Conservation (phyloP, 1,140 invertebrate species). For the Geopemphigus sp. region DNA sequence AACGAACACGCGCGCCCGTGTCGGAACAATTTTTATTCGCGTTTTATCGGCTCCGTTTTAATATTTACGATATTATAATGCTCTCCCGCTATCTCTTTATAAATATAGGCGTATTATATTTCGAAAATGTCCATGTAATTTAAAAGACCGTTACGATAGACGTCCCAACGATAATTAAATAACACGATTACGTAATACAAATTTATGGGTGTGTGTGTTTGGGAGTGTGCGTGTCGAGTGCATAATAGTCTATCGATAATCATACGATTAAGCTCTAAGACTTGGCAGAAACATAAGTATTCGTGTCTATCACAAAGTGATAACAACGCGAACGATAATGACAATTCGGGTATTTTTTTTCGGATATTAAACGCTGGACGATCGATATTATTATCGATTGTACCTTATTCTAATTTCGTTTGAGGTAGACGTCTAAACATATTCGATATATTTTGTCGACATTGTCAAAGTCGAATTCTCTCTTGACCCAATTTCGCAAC, state of each 20-base stretch:
- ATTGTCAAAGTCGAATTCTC: conserved; percentile 14
- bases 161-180: background rate
- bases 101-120: too few relatives aligned
- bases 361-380: background rate
- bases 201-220: background rate
- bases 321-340: background rate
- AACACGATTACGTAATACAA: background rate
- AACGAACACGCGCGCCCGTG: too few relatives aligned
- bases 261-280: background rate
- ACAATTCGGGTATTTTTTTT: too few relatives aligned
- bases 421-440: background rate
- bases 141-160: background rate
- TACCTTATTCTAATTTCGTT: background rate
- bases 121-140: too few relatives aligned
- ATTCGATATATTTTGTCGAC: conserved; percentile 16
- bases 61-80: too few relatives aligned
- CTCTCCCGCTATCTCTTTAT: background rate
- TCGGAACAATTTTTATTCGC: too few relatives aligned
- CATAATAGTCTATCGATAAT: background rate
- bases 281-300: background rate
- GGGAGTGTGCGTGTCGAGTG: background rate
- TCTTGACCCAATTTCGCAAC: conserved; percentile 36
- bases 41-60: too few relatives aligned
- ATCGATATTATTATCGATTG: background rate
- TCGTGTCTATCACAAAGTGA: too few relatives aligned